Base-by-base conservation (phyloP, 2,113 vertebrate species). In the Acanthochromis polyacanthus region DNA sequence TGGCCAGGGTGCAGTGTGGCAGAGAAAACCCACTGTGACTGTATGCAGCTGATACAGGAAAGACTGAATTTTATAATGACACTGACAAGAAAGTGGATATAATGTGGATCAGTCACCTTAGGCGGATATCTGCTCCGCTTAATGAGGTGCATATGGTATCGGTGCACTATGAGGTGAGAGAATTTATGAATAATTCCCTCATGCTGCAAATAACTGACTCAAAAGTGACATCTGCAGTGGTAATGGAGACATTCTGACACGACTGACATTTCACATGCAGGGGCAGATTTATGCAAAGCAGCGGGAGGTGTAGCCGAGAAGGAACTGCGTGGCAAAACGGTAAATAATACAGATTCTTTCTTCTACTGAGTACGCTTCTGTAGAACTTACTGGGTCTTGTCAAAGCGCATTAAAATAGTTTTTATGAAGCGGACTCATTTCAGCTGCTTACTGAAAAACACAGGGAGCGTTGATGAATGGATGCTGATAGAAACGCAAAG, bases 401-500 rank as follows among this genome's bases (percentile, higher is more conserved):
- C 16, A 56, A 60, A 75, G 45, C 12, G 57, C 62, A 36, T 10
- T 2, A 19, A 25, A 40, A 64, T 46, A 2, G 4, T 51, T 58
- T 20, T 45, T 16, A 40, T 11, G 19, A 57, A 63, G n/a, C 10
- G 58, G 17, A 4, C 0, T 28, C 22, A 55, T 17, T 22, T 0
- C 11, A 22, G 32, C 36, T 59, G 46, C 32, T 75, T 36, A 15
- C 22, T 32, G 20, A 58, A 22, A 17, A 60, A 75, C n/a, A 50
- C n/a, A 10, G 7, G 10, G 30, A 46, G 38, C 46, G 20, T 45
- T 17, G 16, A 22, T 55, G 40, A 55, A 38, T 58, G 23, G 11
- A 50, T 51, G 14, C 5, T 30, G 62, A 70, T 10, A 45, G 22
- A 89, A 20, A 66, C 32, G 43, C 59, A 43, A 50, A 62, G 50